A percentile compares a stretch with the other conserved stretches of the same genome.
phyloP scores from a whole-genome alignment of 2,797 vertebrate species.

The Sarcophilus harrisii region DNA sequence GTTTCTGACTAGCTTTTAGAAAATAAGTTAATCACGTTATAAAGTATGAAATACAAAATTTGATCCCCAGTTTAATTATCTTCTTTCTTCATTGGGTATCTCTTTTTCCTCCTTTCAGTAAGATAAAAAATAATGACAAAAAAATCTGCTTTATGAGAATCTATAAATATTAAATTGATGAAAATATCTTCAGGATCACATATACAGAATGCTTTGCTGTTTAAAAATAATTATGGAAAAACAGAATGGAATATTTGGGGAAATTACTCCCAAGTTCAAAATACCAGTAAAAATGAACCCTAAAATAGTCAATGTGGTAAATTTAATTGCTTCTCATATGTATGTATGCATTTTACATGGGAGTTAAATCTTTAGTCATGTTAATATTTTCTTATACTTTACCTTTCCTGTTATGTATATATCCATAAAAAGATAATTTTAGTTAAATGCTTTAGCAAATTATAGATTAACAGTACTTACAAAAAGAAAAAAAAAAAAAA shows the following conservation, averaged over 20 bases:
- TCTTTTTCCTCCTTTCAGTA: constrained; percentile 5
- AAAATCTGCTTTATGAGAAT: not conserved
- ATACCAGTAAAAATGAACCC: constrained; percentile 40
- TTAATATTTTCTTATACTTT: constrained; percentile 44
- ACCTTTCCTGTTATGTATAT: constrained; percentile 35
- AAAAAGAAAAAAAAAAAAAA: not conserved
- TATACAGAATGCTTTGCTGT: constrained; percentile 5
- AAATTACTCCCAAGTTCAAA: constrained; percentile 2
- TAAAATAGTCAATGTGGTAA: constrained; percentile 32
- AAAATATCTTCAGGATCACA: not conserved
- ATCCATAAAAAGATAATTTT: constrained; percentile 62
- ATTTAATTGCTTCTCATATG: constrained; percentile 35
- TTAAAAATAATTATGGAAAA: not conserved
- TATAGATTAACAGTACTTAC: not conserved
- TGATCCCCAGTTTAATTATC: constrained; percentile 12
- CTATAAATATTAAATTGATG: not conserved
- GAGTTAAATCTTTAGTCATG: constrained; percentile 20
- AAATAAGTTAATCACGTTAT: not conserved
- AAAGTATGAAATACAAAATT: not conserved
- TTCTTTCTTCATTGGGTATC: not conserved
- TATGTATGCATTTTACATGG: constrained; percentile 27
- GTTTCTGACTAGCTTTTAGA: not conserved
- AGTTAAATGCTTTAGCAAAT: constrained; percentile 35
- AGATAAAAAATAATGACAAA: not conserved
- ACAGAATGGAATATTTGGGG: constrained; percentile 37